Conservation (phyloP, 2,113 vertebrate genomes). For the Sturnus vulgaris region DNA sequence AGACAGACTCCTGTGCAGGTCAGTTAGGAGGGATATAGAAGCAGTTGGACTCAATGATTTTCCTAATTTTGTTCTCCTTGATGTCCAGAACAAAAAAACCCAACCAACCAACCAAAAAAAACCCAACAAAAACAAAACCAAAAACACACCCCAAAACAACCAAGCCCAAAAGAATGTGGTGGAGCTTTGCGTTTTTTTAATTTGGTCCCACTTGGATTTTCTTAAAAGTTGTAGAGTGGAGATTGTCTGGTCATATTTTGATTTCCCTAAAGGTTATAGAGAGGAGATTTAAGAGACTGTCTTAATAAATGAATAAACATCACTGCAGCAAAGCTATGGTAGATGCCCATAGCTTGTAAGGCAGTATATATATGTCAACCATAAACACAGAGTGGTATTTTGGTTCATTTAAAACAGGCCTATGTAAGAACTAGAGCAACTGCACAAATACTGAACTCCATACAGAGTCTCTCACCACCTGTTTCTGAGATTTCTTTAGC, state of each 20-base stretch:
- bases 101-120: no score
- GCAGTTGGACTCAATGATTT: neutral
- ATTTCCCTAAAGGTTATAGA: neutral
- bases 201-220: neutral
- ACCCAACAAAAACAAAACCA: no score
- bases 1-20: neutral
- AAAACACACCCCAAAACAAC: neutral
- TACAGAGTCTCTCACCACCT: neutral
- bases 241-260: neutral
- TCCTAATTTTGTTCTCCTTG: neutral
- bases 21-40: neutral
- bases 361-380: neutral
- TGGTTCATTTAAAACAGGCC: neutral
- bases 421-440: conserved; percentile 32
- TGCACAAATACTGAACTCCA: neutral
- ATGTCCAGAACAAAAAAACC: neutral
- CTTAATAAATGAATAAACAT: neutral
- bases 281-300: neutral
- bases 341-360: neutral
- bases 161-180: neutral
- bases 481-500: conserved; percentile 57
- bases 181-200: fast-evolving
- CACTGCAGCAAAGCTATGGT: neutral
- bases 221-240: neutral
- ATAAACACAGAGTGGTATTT: neutral